Percentiles rank a stretch among this genome's conserved stretches.
Evolutionary conservation across 2,797 vertebrate genomes (phyloP).

Genomic region (Macroramphosus scolopax): DNA sequence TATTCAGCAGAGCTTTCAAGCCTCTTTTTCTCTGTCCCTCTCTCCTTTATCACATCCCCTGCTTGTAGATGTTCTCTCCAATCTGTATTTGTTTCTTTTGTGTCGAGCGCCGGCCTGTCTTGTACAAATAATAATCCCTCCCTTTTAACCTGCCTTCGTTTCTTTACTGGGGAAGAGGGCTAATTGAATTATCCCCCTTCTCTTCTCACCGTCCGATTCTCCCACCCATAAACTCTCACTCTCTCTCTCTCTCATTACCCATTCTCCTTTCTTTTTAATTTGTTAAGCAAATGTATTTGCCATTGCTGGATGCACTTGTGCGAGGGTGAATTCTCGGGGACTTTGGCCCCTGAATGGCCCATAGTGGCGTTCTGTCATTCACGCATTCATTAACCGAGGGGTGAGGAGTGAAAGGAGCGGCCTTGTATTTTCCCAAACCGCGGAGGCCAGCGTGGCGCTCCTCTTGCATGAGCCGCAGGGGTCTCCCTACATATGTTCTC

Average conservation of each 20-base stretch:
- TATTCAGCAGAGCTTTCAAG: slow-evolving; percentile 76
- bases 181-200: slow-evolving; percentile 97
- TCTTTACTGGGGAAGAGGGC: slow-evolving; percentile 79
- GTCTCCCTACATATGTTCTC: slow-evolving; percentile 99
- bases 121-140: slow-evolving; percentile 94
- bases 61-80: slow-evolving; percentile 85
- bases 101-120: slow-evolving; percentile 83
- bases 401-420: slow-evolving; percentile 90
- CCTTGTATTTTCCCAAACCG: slow-evolving; percentile 90
- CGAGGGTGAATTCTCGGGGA: slow-evolving; percentile 86
- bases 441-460: slow-evolving; percentile 89
- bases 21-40: slow-evolving; percentile 44
- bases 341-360: slow-evolving; percentile 95
- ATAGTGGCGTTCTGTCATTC: slow-evolving; percentile 95
- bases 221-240: slow-evolving; percentile 74
- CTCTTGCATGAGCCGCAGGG: slow-evolving; percentile 92
- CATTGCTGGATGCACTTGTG: slow-evolving; percentile 94
- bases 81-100: slow-evolving; percentile 90
- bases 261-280: slow-evolving; percentile 91
- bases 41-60: slow-evolving; percentile 68
- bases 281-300: slow-evolving; percentile 99
- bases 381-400: slow-evolving; percentile 93
- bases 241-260: slow-evolving; percentile 60
- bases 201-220: slow-evolving; percentile 72
- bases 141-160: slow-evolving; percentile 87